Percentiles rank a stretch among this genome's conserved stretches.
Evolutionary conservation across 2,797 vertebrate species (phyloP).

Genomic region (Tragelaphus oryx): DNA sequence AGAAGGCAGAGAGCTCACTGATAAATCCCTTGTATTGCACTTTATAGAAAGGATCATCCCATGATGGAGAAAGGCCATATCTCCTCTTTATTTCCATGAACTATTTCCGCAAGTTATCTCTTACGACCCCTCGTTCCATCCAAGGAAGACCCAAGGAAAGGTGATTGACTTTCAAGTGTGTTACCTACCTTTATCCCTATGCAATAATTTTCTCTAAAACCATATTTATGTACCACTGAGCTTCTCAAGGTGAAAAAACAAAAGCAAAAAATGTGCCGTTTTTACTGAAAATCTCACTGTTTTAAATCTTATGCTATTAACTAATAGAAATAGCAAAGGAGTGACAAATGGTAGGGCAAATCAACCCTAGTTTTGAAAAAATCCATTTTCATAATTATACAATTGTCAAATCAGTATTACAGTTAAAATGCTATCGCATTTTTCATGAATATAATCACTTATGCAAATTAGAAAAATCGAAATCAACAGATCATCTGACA

Average conservation of each 20-base stretch:
- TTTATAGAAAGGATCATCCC: background rate
- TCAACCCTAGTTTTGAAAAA: background rate
- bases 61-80: fast-evolving
- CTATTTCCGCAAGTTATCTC: background rate
- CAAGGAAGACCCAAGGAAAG: background rate
- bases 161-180: background rate
- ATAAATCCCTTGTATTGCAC: background rate
- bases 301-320: background rate
- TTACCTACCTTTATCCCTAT: background rate
- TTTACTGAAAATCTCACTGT: slow-evolving; percentile 17
- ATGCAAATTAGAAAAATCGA: background rate
- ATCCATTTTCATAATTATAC: background rate
- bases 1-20: background rate
- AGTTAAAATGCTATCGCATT: background rate
- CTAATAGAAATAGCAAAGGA: background rate
- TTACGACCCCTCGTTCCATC: background rate
- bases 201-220: slow-evolving; percentile 2
- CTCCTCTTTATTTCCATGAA: background rate
- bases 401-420: background rate
- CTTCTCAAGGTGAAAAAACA: background rate
- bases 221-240: background rate
- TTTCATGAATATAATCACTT: slow-evolving; percentile 15
- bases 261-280: background rate
- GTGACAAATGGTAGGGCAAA: background rate
- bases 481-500: background rate